A percentile compares a stretch with the other conserved stretches of the same genome.
Conservation (phyloP, 2,888 invertebrate species). For the Mythimna ferrago region DNA sequence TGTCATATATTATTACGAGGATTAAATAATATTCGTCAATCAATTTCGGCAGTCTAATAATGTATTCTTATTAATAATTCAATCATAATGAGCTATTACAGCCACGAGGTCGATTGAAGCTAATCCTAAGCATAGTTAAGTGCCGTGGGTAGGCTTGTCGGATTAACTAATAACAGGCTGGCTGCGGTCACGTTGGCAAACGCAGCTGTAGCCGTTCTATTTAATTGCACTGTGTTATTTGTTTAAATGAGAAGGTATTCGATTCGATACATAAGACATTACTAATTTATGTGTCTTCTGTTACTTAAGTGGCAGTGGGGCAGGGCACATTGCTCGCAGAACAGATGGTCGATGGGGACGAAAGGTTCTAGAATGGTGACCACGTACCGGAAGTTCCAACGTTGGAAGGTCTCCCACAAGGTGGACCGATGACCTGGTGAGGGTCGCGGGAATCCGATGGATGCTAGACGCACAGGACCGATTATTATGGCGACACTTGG, state of each 20-base stretch:
- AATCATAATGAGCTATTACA: constrained; percentile 16
- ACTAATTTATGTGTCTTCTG: too few relatives aligned
- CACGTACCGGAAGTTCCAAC: too few relatives aligned
- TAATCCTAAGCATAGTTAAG: constrained; percentile 38
- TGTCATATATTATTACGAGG: not conserved
- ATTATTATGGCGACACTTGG: too few relatives aligned
- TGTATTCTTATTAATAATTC: constrained; percentile 23
- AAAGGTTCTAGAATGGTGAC: too few relatives aligned
- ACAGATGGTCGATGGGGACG: too few relatives aligned
- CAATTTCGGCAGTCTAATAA: not conserved
- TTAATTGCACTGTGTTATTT: constrained; percentile 26
- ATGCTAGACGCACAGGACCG: too few relatives aligned
- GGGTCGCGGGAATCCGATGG: too few relatives aligned
- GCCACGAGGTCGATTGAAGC: constrained; percentile 22
- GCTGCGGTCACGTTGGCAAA: constrained; percentile 48
- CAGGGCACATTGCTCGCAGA: too few relatives aligned
- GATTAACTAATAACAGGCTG: constrained; percentile 53
- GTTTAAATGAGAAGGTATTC: constrained; percentile 15
- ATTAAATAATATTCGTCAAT: constrained; percentile 3
- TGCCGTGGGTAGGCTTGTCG: constrained; percentile 39
- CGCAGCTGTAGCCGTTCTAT: constrained; percentile 24
- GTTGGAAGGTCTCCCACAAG: too few relatives aligned
- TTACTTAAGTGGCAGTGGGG: too few relatives aligned
- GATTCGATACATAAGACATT: not conserved
- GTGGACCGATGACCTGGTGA: too few relatives aligned